These are phyloP conservation scores for Neelides folsomi DNA, from an alignment of 2,888 invertebrate species.

Conservation along the genomic window DNA sequence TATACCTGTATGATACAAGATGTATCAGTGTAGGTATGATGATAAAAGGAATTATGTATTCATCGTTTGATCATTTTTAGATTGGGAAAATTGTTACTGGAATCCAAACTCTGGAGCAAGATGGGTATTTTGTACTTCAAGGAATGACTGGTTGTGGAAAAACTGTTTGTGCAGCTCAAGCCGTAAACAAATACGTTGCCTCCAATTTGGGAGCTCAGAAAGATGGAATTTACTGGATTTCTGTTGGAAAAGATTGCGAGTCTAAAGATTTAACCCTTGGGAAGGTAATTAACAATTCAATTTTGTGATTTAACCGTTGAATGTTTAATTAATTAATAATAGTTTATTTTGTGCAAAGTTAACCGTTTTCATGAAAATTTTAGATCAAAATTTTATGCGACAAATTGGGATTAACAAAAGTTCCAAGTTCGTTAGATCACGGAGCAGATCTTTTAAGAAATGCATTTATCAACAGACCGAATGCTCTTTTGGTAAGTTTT, in stretches of 20 bases:
- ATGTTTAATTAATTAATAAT: not conserved
- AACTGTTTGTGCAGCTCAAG: slow-evolving; percentile 48
- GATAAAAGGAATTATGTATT: slow-evolving; percentile 14
- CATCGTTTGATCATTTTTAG: slow-evolving; percentile 13
- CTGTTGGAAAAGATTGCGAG: slow-evolving; percentile 38
- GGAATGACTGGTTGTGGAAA: slow-evolving; percentile 68
- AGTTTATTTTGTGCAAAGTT: not conserved
- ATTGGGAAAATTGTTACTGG: slow-evolving; percentile 42
- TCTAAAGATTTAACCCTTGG: slow-evolving; percentile 44
- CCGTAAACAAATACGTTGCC: slow-evolving; percentile 18
- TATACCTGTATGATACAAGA: not conserved
- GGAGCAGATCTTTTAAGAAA: slow-evolving; percentile 21
- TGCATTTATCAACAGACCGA: slow-evolving; percentile 17
- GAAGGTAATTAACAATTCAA: slow-evolving; percentile 13
- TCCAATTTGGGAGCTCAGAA: slow-evolving; percentile 17
- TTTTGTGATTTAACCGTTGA: not conserved
- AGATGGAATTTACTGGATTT: slow-evolving; percentile 42
- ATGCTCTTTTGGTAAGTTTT: slow-evolving; percentile 20
- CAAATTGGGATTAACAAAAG: slow-evolving; percentile 20
- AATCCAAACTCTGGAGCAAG: slow-evolving; percentile 42
- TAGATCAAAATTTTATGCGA: slow-evolving; percentile 28
- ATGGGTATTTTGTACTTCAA: slow-evolving; percentile 50
- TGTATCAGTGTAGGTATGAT: not conserved
- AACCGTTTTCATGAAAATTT: not conserved
- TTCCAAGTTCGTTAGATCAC: slow-evolving; percentile 27